Evolutionary conservation across 2,888 invertebrate genomes (phyloP), one percentile per base, ranked within the genome.

Genomic region (Cheiracanthium punctorium): DNA sequence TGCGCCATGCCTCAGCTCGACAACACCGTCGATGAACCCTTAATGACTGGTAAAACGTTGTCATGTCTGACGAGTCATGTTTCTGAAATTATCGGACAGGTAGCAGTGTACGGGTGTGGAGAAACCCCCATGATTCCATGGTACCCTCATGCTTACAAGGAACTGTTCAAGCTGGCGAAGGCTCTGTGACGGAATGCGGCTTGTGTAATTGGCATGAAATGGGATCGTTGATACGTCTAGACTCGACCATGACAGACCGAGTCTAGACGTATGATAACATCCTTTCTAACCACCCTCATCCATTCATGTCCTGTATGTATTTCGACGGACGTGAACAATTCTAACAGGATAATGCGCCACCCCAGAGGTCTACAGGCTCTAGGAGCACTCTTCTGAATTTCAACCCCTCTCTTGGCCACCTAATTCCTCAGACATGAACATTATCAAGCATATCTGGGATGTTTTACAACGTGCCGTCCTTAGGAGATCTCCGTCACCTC

Each of bases 61-160:
- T 17, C 43, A 12, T 7, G 65, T 65, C 65, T 65, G 30, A 20
- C 30, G 65, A 65, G 24, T 65, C 65, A 65, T 7, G 65, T 14
- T 65, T 65, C 65, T 24, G 24, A 24, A 10, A 20, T 2, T 65
- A 65, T 65, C 24, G 65, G n/a, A 4, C 65, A 17, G 2, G 24
- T 65, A n/a, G 65, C 5, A 2, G 65, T 65, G 30, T 65, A 65
- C 24, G 65, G 2, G 24, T 65, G 17, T 24, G 65, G 24, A 20
- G n/a, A 65, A 2, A 65, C 10, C 65, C 65, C 17, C 65, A 24
- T 65, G 65, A 65, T 20, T 65, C 65, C 65, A 65, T 65, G 2
- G 24, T 20, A 2, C 65, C 65, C 17, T 10, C 2, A 65, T 24
- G 65, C 14, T 14, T 8, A 58, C 5, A 58, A 14, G 4, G 14